These are phyloP conservation scores for Larimichthys crocea DNA, from an alignment of 2,113 vertebrate genomes.

Conservation along the genomic window DNA sequence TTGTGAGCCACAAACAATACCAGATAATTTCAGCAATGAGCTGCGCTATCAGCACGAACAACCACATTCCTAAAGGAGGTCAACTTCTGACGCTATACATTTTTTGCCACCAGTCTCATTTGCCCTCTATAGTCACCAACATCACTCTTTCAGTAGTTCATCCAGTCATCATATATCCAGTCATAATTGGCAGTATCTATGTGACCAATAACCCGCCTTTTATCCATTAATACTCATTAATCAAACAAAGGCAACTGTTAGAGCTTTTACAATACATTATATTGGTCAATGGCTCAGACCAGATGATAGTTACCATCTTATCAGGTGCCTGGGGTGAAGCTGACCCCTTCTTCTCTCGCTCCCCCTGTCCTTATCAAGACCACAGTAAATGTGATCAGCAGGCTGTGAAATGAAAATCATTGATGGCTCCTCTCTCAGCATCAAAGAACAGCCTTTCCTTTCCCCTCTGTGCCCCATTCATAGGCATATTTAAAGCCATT, in stretches of 20 bases:
- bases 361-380: conserved; percentile 58
- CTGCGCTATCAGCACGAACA: neutral
- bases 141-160: neutral
- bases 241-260: conserved; percentile 5
- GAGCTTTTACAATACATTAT: conserved; percentile 15
- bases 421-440: conserved; percentile 61
- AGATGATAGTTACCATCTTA: conserved; percentile 25
- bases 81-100: no score
- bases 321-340: conserved; percentile 40
- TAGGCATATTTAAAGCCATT: conserved; percentile 73
- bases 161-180: neutral
- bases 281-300: conserved; percentile 22
- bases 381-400: conserved; percentile 71
- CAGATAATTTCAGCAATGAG: no score
- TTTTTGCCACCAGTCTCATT: neutral
- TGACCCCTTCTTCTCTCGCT: conserved; percentile 44
- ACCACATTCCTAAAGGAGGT: neutral
- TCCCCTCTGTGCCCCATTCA: conserved; percentile 59
- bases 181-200: neutral
- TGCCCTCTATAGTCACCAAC: neutral
- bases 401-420: conserved; percentile 82
- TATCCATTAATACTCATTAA: conserved; percentile 4
- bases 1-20: neutral
- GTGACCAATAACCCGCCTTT: neutral
- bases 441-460: conserved; percentile 66